These are phyloP conservation scores for Teleopsis dalmanni DNA, from an alignment of 1,140 invertebrate genomes.

Conservation along the genomic window DNA sequence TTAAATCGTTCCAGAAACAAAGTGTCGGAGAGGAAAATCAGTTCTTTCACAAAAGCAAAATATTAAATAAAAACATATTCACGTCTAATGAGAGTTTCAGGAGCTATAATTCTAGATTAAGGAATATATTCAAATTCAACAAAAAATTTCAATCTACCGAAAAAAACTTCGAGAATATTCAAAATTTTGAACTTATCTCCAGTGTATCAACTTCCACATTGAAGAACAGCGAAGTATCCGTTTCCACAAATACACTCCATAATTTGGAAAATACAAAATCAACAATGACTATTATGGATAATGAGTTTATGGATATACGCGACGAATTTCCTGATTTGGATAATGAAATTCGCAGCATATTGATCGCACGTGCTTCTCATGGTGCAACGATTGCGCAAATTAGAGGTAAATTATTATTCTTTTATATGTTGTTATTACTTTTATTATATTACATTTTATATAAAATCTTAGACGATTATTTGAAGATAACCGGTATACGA, in stretches of 20 bases:
- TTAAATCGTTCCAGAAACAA: constrained; percentile 9
- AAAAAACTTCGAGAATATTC: neutral
- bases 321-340: constrained; percentile 37
- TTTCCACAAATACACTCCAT: neutral
- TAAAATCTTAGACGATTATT: constrained; percentile 30
- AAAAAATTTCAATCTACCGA: neutral
- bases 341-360: constrained; percentile 32
- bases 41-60: neutral
- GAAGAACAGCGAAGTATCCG: too few species aligned
- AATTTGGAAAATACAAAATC: neutral
- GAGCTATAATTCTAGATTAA: neutral
- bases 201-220: too few species aligned
- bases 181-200: too few species aligned
- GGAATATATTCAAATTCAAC: neutral
- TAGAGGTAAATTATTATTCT: constrained; percentile 24
- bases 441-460: neutral
- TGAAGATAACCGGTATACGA: constrained; percentile 24
- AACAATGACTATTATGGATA: constrained; percentile 32
- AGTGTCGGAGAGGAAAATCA: neutral
- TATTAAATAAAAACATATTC: neutral
- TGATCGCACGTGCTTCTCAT: constrained; percentile 34
- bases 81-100: neutral
- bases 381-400: constrained; percentile 39
- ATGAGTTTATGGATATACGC: constrained; percentile 23
- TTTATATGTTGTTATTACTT: neutral